Percentiles rank a stretch among this genome's conserved stretches.
phyloP scores from a whole-genome alignment of 1,140 invertebrate species.

The Lasioglossum baleicum region DNA sequence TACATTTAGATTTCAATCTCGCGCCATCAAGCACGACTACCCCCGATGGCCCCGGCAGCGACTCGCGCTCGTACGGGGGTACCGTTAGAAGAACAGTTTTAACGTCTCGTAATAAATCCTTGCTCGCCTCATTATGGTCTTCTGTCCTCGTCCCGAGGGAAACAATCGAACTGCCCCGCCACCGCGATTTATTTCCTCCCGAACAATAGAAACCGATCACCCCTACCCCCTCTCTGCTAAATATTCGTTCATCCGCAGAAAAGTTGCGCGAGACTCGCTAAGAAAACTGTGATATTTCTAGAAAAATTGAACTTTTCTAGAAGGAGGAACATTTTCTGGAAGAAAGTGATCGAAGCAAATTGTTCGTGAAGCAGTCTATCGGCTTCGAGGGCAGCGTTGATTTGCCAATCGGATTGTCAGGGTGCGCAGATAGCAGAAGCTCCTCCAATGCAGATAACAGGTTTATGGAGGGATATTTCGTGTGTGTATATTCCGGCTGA shows the following conservation, averaged over 20 bases:
- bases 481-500: background rate
- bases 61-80: background rate
- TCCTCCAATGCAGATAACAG: conserved; percentile 14
- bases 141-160: background rate
- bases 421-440: background rate
- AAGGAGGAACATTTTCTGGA: too few species aligned
- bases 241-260: background rate
- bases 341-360: too few species aligned
- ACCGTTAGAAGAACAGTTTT: conserved; percentile 41
- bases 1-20: conserved; percentile 25
- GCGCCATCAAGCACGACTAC: conserved; percentile 14
- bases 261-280: too few species aligned
- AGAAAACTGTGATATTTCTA: too few species aligned
- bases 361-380: too few species aligned
- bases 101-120: conserved; percentile 33
- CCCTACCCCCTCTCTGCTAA: background rate
- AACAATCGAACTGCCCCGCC: conserved; percentile 16
- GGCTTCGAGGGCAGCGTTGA: background rate
- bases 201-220: background rate
- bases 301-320: too few species aligned
- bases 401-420: conserved; percentile 4
- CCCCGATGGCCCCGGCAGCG: background rate
- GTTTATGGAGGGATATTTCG: conserved; percentile 1
- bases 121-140: background rate
- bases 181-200: conserved; percentile 1